Percentiles rank a stretch among this genome's conserved stretches.
These are phyloP conservation scores for Phrynosoma blainvillii DNA, from an alignment of 2,113 vertebrate species.

Conservation along the genomic window DNA sequence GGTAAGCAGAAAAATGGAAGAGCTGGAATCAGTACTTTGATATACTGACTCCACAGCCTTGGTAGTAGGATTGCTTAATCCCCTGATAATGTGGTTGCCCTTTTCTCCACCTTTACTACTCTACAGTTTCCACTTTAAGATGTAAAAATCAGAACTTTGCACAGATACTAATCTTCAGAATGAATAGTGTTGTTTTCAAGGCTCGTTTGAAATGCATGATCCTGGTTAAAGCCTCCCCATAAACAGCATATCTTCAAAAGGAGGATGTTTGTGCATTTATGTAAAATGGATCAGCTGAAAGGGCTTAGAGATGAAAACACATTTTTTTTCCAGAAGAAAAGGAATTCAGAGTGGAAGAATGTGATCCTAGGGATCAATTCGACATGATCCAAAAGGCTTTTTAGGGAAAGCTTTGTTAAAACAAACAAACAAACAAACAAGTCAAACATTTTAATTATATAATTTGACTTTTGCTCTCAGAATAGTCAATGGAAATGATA, in stretches of 20 bases:
- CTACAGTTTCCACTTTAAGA: not conserved
- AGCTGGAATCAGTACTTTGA: too few relatives aligned
- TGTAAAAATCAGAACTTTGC: not conserved
- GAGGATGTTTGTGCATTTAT: conserved; percentile 64
- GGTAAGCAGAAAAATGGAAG: too few relatives aligned
- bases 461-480: not conserved
- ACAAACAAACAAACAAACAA: too few relatives aligned
- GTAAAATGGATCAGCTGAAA: conserved; percentile 55
- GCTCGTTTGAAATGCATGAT: conserved; percentile 48
- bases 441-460: not conserved
- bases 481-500: not conserved
- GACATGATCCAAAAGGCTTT: not conserved
- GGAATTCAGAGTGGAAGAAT: not conserved
- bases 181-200: conserved; percentile 37
- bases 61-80: too few relatives aligned
- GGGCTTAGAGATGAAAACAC: conserved; percentile 60
- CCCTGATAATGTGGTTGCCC: not conserved
- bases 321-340: conserved; percentile 60
- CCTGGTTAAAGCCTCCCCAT: conserved; percentile 43
- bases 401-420: too few relatives aligned
- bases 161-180: not conserved
- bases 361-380: not conserved
- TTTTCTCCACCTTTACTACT: not conserved
- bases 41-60: too few relatives aligned
- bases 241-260: conserved; percentile 52